Evolutionary conservation across 2,888 invertebrate species (phyloP).

Genomic region (Epistrophella euchroma): DNA sequence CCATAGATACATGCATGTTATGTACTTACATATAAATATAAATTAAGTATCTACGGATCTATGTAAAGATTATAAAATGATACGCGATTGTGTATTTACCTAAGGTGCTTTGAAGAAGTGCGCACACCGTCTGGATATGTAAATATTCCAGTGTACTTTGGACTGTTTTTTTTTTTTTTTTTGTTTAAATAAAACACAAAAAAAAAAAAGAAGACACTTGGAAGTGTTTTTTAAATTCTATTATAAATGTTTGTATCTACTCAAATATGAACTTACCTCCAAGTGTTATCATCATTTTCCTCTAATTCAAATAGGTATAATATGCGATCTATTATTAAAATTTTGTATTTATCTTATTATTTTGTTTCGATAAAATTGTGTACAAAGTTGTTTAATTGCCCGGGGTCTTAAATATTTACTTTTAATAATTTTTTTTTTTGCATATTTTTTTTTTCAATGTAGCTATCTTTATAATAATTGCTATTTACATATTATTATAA

Average conservation of each 20-base stretch:
- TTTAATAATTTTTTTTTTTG: constrained; percentile 15
- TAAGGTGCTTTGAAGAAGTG: constrained; percentile 72
- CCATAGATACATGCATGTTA: constrained; percentile 13
- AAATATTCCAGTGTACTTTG: constrained; percentile 66
- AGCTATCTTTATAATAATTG: neutral
- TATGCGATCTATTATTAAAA: constrained; percentile 40
- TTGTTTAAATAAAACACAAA: constrained; percentile 17
- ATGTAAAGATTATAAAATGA: constrained; percentile 52
- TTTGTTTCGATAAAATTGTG: constrained; percentile 53
- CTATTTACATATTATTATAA: neutral
- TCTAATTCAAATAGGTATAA: no score
- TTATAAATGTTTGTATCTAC: constrained; percentile 17
- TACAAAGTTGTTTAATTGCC: constrained; percentile 69
- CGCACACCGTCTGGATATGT: constrained; percentile 71
- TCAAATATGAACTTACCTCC: constrained; percentile 30
- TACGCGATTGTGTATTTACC: constrained; percentile 70
- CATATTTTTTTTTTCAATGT: constrained; percentile 29
- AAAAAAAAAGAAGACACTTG: constrained; percentile 39
- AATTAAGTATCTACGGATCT: constrained; percentile 10
- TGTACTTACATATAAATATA: neutral
- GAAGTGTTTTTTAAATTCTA: neutral
- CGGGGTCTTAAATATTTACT: constrained; percentile 62
- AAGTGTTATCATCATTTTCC: constrained; percentile 46
- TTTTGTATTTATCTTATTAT: constrained; percentile 24
- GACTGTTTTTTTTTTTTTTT: constrained; percentile 25